Evolutionary conservation across 1,140 invertebrate species (phyloP), one percentile per base, ranked within the genome.

Genomic region (Drosophila lowei): DNA sequence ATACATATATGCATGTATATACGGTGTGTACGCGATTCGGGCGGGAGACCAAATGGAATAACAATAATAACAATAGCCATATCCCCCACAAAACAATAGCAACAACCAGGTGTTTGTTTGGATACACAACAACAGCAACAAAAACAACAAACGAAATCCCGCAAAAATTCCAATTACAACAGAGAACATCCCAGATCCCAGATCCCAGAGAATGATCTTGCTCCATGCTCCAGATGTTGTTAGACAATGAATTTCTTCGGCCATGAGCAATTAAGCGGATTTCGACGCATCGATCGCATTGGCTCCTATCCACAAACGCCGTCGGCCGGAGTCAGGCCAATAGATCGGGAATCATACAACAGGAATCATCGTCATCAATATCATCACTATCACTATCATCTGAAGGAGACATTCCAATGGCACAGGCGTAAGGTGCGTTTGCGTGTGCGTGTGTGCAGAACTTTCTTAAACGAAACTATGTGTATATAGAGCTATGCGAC

Each of bases 161-260:
- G 3, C 34, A 13, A 38, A 38, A 13, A 8, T 34, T 11, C 30
- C 30, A 9, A 4, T 30, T 30, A 30, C 28, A 2, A 38, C 11
- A 1, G 34, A 3, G 34, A 5, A 9, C 11, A 5, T 16, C 3
- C 3, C 28, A 13, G 9, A 18, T 16, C 3, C 3, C 28, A 13
- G 9, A 18, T 18, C 18, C 18, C 18, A 18, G 11, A 57, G 47
- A 50, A 59, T 70, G 67, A 50, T 28, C 42, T 53, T 25, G 4
- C 34, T 38, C 58, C 55, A 58, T n/a, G 53, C 43, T 11, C 23
- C 23, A 25, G 23, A 25, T 25, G 23, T 25, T 11, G 34, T 58
- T 68, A 64, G 73, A 86, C 65, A 66, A 85, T 85, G 81, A 81
- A 85, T 85, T 72, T 85, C 65, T 81, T 85, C 67, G 73, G 77